Conservation (phyloP, 2,113 vertebrate genomes). For the Microtus richardsoni region DNA sequence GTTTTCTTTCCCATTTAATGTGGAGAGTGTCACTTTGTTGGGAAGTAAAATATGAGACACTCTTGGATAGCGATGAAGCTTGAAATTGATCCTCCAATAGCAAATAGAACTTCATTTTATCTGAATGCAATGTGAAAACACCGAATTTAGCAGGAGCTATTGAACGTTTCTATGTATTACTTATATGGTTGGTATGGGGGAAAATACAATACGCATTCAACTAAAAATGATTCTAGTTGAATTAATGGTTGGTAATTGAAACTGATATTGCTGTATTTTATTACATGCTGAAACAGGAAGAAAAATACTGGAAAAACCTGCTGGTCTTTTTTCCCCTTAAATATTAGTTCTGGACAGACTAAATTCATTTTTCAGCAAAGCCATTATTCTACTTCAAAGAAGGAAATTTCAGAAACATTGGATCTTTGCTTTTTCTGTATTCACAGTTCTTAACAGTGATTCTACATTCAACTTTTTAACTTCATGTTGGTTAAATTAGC, state of each 20-base stretch:
- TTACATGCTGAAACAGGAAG: neutral
- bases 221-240: conserved; percentile 22
- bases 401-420: neutral
- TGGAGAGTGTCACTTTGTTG: neutral
- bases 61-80: neutral
- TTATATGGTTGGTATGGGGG: neutral
- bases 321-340: neutral
- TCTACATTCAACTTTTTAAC: conserved; percentile 14
- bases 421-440: neutral
- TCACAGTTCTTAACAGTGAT: neutral
- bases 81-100: neutral
- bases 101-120: conserved; percentile 13
- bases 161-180: neutral
- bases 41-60: neutral
- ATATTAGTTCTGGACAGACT: neutral
- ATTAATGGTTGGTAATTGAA: neutral
- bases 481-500: neutral
- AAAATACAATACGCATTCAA: neutral
- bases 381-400: neutral
- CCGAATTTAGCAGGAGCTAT: neutral
- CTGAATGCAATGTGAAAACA: neutral
- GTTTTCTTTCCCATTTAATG: conserved; percentile 20
- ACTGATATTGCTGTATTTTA: neutral
- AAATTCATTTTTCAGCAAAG: conserved; percentile 46
- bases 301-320: neutral